Evolutionary conservation across 2,113 vertebrate species (phyloP), one percentile per base, ranked within the genome.

Genomic region (Nycticryphes semicollaris): DNA sequence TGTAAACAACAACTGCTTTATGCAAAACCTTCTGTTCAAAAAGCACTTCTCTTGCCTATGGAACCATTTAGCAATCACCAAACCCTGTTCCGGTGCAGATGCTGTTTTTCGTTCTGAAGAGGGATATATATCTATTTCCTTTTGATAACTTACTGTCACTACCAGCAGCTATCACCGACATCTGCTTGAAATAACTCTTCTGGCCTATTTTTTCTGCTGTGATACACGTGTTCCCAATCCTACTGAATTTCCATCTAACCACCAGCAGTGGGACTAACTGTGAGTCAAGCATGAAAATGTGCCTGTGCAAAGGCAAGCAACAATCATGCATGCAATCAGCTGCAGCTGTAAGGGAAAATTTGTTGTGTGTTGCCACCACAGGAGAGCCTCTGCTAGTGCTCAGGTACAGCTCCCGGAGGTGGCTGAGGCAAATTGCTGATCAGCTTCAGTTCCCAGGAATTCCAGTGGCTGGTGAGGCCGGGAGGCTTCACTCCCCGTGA

Each of bases 1-100:
- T 88, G 75, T 94, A 95, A 90, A 86, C 75, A 94, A 67, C 76
- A 90, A 90, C 54, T 80, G 67, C 72, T 69, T 94, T 76, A 80
- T 93, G 79, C 51, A 95, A 92, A 90, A 63, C 59, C 78, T 91
- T 88, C 78, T 94, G 72, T 86, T 87, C 76, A 20, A 51, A 77
- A 88, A 88, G 54, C 85, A 77, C 56, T 90, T 63, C 4, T 14
- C 63, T 85, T 94, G 63, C n/a, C 5, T 24, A 4, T 53, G 39
- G 87, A 92, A 48, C 72, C 30, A 48, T 87, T 91, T 84, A 94
- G 48, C 41, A 82, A 66, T 69, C 83, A 80, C 63, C 70, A 85
- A 89, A 74, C 57, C 25, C 31, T 41, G 16, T 37, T 94, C 53
- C 77, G 81, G 39, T 73, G 57, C 70, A 91, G 50, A 82, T 72